Conservation (phyloP, 2,797 vertebrate species). For the Cryptoprocta ferox region DNA sequence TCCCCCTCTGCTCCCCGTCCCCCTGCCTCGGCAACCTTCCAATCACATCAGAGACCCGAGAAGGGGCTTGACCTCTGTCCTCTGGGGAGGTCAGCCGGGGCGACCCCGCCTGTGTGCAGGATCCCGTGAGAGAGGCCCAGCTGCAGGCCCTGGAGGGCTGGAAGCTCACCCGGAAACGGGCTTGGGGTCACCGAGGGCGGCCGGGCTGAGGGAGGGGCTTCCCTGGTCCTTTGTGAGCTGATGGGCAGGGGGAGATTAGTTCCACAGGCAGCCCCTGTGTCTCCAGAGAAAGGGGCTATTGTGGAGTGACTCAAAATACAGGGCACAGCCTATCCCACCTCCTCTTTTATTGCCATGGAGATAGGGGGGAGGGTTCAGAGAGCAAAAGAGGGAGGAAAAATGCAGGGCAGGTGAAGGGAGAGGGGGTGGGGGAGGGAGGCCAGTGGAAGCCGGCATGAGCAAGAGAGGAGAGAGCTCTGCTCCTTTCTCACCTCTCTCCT, state of each 20-base stretch:
- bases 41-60: conserved; percentile 77
- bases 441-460: background rate
- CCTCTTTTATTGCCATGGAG: conserved; percentile 81
- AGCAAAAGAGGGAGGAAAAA: background rate
- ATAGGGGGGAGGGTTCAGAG: background rate
- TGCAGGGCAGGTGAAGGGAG: background rate
- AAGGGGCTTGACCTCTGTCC: conserved; percentile 85
- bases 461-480: no score
- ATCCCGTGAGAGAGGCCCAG: conserved; percentile 85
- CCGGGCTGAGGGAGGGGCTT: conserved; percentile 75
- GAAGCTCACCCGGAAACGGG: conserved; percentile 74
- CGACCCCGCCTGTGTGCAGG: conserved; percentile 83
- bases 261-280: conserved; percentile 80
- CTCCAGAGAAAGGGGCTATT: conserved; percentile 83
- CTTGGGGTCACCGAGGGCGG: conserved; percentile 75
- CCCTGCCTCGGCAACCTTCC: conserved; percentile 66
- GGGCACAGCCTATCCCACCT: conserved; percentile 44
- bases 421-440: background rate
- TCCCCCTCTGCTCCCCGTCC: background rate
- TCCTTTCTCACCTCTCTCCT: background rate
- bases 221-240: conserved; percentile 78
- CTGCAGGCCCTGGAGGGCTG: conserved; percentile 84
- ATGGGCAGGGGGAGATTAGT: conserved; percentile 80
- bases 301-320: conserved; percentile 74
- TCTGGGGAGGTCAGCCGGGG: conserved; percentile 84